Evolutionary conservation across 2,113 vertebrate genomes (phyloP).

Genomic region (Mustelus asterias): DNA sequence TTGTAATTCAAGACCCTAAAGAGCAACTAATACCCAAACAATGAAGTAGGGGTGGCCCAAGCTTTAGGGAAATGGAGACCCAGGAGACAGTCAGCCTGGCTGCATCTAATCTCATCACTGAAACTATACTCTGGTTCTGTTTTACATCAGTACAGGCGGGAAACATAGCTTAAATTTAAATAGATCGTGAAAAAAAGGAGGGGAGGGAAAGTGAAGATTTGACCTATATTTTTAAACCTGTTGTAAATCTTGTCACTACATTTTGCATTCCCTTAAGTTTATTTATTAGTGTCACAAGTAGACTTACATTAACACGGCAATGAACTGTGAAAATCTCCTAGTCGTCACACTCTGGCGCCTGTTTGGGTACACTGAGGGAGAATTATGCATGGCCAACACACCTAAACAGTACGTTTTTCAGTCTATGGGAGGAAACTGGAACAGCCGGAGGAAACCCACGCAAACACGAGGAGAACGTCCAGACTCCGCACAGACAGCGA

Average conservation of each 20-base stretch:
- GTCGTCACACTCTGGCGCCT: too few relatives aligned
- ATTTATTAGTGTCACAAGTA: too few relatives aligned
- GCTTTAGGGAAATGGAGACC: slow-evolving; percentile 49
- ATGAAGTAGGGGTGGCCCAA: slow-evolving; percentile 65
- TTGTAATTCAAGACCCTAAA: slow-evolving; percentile 85
- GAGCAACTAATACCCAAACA: slow-evolving; percentile 88
- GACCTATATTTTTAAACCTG: background rate
- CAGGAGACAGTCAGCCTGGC: slow-evolving; percentile 96
- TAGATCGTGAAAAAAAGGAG: background rate
- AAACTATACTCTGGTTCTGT: slow-evolving; percentile 71
- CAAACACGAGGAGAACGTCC: too few relatives aligned
- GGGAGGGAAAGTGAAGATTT: background rate
- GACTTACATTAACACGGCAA: too few relatives aligned
- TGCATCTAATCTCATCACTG: slow-evolving; percentile 83
- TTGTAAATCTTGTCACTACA: background rate
- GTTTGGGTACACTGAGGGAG: too few relatives aligned
- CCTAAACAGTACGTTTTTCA: too few relatives aligned
- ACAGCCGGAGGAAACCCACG: too few relatives aligned
- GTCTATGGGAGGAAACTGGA: too few relatives aligned
- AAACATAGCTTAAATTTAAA: background rate
- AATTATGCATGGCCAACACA: too few relatives aligned
- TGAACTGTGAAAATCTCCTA: too few relatives aligned
- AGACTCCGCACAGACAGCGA: too few relatives aligned
- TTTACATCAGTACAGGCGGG: slow-evolving; percentile 56
- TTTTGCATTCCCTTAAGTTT: background rate